Evolutionary conservation across 2,888 invertebrate species (phyloP).

Genomic region (Timema cristinae): DNA sequence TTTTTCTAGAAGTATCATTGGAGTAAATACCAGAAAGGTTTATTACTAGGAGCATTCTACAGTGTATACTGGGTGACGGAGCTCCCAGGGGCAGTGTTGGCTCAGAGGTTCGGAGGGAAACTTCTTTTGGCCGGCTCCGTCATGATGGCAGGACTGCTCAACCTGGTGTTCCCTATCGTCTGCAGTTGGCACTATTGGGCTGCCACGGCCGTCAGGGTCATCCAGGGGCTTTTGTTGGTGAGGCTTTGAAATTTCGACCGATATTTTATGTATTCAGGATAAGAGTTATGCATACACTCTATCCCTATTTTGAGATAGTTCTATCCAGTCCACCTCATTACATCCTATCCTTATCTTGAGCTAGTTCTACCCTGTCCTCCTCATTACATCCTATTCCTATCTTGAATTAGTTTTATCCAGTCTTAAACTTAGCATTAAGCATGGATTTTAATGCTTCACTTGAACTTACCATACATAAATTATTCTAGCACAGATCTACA

Average conservation of each 20-base stretch:
- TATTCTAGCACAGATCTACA: too few species aligned
- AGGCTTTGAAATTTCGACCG: neutral
- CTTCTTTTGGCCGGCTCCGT: constrained; percentile 44
- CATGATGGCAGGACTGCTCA: constrained; percentile 43
- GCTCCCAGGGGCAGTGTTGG: constrained; percentile 45
- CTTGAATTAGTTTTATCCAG: too few species aligned
- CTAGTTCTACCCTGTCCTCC: too few species aligned
- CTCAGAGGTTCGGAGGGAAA: constrained; percentile 44
- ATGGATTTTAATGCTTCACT: too few species aligned
- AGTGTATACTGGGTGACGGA: constrained; percentile 47
- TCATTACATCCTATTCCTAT: too few species aligned
- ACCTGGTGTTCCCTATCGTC: constrained; percentile 44
- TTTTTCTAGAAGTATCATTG: constrained; percentile 34
- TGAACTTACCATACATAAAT: too few species aligned
- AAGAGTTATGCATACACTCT: too few species aligned
- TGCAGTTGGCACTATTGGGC: constrained; percentile 40
- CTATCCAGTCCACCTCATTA: too few species aligned
- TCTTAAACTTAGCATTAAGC: too few species aligned
- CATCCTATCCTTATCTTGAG: too few species aligned
- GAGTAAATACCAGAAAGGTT: constrained; percentile 40
- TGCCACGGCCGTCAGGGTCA: constrained; percentile 42
- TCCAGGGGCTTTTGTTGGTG: constrained; percentile 48
- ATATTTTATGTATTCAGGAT: too few species aligned
- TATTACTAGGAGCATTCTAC: constrained; percentile 46
- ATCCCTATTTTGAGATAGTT: too few species aligned